These are phyloP conservation scores for Platalea minor DNA, from an alignment of 2,797 vertebrate genomes.

Conservation along the genomic window DNA sequence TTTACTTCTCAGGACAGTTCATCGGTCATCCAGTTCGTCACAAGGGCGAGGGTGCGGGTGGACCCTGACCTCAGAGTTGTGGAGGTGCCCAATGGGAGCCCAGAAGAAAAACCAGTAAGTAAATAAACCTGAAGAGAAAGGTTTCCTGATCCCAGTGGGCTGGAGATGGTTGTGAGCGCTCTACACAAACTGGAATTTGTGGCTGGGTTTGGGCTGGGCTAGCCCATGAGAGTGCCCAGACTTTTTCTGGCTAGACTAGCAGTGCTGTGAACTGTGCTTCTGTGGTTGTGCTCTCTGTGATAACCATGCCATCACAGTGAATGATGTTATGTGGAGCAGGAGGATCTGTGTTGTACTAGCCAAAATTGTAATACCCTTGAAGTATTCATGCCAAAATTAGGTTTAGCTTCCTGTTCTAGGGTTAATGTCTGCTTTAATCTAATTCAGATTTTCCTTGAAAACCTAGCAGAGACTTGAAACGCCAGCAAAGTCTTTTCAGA, in stretches of 20 bases:
- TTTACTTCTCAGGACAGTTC: conserved; percentile 86
- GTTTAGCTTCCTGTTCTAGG: not conserved
- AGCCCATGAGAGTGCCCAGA: not conserved
- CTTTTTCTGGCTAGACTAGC: not conserved
- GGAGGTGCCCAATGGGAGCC: conserved; percentile 83
- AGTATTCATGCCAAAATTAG: not conserved
- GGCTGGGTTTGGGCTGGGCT: not conserved
- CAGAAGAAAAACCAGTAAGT: conserved; percentile 91
- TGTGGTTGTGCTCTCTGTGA: not conserved
- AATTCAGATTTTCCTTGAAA: conserved; percentile 42
- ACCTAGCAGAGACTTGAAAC: not conserved
- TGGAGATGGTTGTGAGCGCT: not conserved
- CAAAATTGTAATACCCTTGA: not conserved
- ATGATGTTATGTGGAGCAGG: not conserved
- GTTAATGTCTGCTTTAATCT: conserved; percentile 38
- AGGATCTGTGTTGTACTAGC: not conserved
- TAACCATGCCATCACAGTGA: not conserved
- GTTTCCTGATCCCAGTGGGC: not conserved
- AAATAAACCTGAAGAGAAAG: not conserved
- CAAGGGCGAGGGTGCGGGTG: conserved; percentile 82
- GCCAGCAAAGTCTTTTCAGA: not conserved
- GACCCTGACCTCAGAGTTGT: conserved; percentile 78
- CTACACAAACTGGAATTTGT: not conserved
- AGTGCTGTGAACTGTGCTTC: not conserved
- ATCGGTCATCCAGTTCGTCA: conserved; percentile 96